A percentile compares a stretch with the other conserved stretches of the same genome.
Evolutionary conservation across 2,888 invertebrate species (phyloP).

Genomic region (Rhimphoctona megacephalus): DNA sequence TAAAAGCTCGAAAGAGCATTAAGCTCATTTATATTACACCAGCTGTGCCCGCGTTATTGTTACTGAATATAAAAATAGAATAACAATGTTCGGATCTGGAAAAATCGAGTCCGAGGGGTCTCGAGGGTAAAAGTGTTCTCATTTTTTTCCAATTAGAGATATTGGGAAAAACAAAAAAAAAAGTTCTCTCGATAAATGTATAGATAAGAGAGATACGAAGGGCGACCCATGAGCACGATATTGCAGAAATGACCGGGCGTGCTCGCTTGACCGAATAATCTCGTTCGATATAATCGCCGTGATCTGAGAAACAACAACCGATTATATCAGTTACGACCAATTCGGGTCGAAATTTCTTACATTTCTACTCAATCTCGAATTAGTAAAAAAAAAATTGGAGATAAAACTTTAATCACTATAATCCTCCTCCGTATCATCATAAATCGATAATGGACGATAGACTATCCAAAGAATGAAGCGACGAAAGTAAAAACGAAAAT

Average conservation of each 20-base stretch:
- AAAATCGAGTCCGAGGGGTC: not conserved
- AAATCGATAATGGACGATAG: not conserved
- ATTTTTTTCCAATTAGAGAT: not conserved
- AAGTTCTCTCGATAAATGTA: not conserved
- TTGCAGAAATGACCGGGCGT: not conserved
- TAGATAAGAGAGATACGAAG: not conserved
- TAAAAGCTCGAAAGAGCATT: not conserved
- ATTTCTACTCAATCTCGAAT: not conserved
- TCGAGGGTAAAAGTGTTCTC: not conserved
- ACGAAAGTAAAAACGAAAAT: not conserved
- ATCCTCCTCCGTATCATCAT: not conserved
- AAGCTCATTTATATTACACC: not conserved
- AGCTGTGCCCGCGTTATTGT: conserved; percentile 8
- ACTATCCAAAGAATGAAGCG: not conserved
- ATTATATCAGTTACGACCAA: not conserved
- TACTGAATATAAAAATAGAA: not conserved
- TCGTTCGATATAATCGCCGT: not conserved
- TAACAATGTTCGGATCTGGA: not conserved
- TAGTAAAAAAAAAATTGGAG: too few species aligned
- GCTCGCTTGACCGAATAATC: not conserved
- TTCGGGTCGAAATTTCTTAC: not conserved
- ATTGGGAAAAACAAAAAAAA: not conserved
- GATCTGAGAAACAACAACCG: not conserved
- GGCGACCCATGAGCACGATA: not conserved
- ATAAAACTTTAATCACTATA: too few species aligned